Percentiles rank a stretch among this genome's conserved stretches.
Conservation (phyloP, 2,113 vertebrate species). For the Puffinus mauretanicus region DNA sequence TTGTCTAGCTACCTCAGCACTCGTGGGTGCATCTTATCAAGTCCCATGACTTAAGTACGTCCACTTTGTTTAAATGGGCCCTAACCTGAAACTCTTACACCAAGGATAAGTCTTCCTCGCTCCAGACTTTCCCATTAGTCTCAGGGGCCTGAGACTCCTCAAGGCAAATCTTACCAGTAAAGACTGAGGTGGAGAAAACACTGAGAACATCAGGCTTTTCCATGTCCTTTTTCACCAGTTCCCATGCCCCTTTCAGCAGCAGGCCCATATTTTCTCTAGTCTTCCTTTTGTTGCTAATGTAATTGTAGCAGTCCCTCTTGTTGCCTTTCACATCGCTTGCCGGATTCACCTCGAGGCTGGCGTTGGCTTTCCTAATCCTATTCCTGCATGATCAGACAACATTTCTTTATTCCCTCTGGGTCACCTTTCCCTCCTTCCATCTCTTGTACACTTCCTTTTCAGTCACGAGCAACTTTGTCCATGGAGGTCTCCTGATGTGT, state of each 20-base stretch:
- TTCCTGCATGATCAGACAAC: not conserved
- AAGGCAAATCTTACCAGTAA: not conserved
- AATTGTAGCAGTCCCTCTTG: not conserved
- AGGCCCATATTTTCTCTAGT: not conserved
- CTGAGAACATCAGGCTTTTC: not conserved
- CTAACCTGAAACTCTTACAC: not conserved
- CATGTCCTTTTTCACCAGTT: not conserved
- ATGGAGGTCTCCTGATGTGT: fast-evolving
- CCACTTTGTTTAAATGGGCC: not conserved
- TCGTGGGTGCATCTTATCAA: not conserved
- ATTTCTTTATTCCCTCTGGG: not conserved
- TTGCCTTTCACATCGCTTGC: not conserved
- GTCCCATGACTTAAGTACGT: not conserved
- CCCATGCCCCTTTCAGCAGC: not conserved
- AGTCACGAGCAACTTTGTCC: not conserved
- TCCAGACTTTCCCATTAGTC: not conserved
- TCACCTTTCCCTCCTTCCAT: not conserved
- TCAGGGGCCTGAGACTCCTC: not conserved
- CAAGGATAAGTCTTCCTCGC: not conserved
- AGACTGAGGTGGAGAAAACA: not conserved
- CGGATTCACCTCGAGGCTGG: not conserved
- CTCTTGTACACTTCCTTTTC: not conserved
- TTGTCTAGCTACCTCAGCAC: not conserved
- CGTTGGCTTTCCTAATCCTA: not conserved
- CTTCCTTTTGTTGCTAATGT: not conserved